Evolutionary conservation across 2,797 vertebrate species (phyloP), one percentile per base, ranked within the genome.

Genomic region (Parambassis ranga): DNA sequence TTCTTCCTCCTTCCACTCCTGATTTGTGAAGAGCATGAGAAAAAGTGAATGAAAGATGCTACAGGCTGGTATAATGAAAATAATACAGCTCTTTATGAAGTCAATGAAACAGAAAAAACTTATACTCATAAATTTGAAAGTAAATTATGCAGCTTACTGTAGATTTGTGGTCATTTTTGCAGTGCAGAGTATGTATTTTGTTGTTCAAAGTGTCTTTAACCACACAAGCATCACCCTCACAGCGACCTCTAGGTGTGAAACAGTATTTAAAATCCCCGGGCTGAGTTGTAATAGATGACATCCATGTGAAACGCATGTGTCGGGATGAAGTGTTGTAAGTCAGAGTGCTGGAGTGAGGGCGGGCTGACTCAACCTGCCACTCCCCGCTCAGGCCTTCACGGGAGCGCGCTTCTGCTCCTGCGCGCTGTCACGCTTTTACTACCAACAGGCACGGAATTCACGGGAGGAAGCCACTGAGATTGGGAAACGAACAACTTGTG

Each of bases 1-100:
- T 92, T 92, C 84, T 92, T 92, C 87, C 44, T 82, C 52, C 82
- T 74, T 74, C 49, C 62, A 70, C 89, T 87, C 77, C 80, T 87
- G 70, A 79, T 82, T 66, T 84, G 65, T 75, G 77, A 72, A 65
- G 76, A 62, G 61, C 85, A 80, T 88, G 88, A 89, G 84, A 89
- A 85, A n/a, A 79, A 80, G 58, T 63, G 49, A 16, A 37, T 39
- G 44, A 77, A 71, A 61, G 74, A 76, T 53, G 60, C 26, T 65
- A 35, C 7, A 6, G 61, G 36, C 13, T 19, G 8, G 18, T 38
- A 15, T 18, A n/a, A 15, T 8, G 3, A 16, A 37, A 28, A 63
- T 26, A 10, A 42, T 31, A 36, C 32, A n/a, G 9, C 2, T 15
- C 36, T 47, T 35, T 26, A 35, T 18, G 19, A 56, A 59, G 35